These are phyloP conservation scores for Sinelater perroti DNA, from an alignment of 2,888 invertebrate genomes.

Conservation along the genomic window DNA sequence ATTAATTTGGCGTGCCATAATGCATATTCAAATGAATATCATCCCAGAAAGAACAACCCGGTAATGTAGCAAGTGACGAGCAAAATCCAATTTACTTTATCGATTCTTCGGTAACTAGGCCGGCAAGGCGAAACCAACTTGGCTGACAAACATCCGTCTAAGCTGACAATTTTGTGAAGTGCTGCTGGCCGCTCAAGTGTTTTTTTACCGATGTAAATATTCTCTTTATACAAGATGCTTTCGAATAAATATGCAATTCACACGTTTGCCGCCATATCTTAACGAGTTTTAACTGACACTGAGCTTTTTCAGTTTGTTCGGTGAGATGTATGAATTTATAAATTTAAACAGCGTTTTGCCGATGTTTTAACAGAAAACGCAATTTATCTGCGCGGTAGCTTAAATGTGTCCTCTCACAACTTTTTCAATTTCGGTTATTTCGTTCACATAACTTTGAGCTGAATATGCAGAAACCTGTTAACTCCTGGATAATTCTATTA, in stretches of 20 bases:
- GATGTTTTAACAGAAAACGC: too few relatives aligned
- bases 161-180: constrained; percentile 8
- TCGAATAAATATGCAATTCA: constrained; percentile 48
- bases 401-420: too few relatives aligned
- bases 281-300: constrained; percentile 44
- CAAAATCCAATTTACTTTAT: constrained; percentile 4
- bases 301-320: constrained; percentile 45
- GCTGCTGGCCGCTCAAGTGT: constrained; percentile 4
- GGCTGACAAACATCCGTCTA: background rate
- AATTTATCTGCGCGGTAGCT: too few relatives aligned
- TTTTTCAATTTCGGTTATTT: too few relatives aligned
- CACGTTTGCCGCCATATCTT: constrained; percentile 47
- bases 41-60: background rate
- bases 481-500: too few relatives aligned
- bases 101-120: background rate
- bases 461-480: too few relatives aligned
- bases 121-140: background rate
- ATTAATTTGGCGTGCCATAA: background rate
- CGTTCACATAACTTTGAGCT: too few relatives aligned
- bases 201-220: constrained; percentile 24
- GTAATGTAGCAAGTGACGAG: background rate
- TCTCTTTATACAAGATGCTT: constrained; percentile 45
- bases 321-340: constrained; percentile 46
- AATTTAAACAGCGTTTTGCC: constrained; percentile 40
- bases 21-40: constrained; percentile 5